Base-by-base conservation (phyloP, 2,888 invertebrate species). In the Cephus spinipes region DNA sequence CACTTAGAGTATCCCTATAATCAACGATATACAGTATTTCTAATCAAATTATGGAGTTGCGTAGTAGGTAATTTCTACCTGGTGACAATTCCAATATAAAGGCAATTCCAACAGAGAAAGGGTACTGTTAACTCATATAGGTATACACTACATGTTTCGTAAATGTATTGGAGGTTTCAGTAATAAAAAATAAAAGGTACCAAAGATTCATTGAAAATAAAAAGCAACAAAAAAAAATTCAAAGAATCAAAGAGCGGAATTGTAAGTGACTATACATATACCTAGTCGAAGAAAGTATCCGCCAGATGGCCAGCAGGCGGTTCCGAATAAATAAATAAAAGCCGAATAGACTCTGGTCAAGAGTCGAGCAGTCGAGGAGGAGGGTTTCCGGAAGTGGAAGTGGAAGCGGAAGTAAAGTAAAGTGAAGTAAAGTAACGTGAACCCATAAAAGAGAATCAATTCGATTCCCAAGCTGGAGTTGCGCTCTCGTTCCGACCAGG, bases 391-490 rank as follows among this genome's bases (percentile, higher is more conserved):
- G 40, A 55, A 55, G 79, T 79, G 80, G 84, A 84, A 84, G 87
- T 87, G 76, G 55, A 69, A n/a, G 15, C 73, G 69, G 73, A 55
- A 55, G 40, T 55, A 23, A 40, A 40, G 40, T 40, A 40, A 40
- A 40, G 40, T 40, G 87, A 89, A 87, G 84, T 81, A 86, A 87
- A 88, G 87, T 88, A 87, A 88, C 86, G 89, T 82, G 82, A 85
- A 85, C 81, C 87, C 87, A 87, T 90, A 89, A 91, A 90, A 88
- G 88, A 87, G 89, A 91, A 91, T 90, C 91, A 91, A 91, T 91
- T 91, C 88, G 88, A 91, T 91, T 90, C 86, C 85, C 79, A 34
- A 77, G 77, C 76, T 76, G 75, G 73, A 55, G 40, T 55, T 55
- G 40, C 82, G 79, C 82, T 80, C 82, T 80, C 77, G 71, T 82